These are phyloP conservation scores for Pterocles orientalis DNA, from an alignment of 2,113 vertebrate species.

Conservation along the genomic window DNA sequence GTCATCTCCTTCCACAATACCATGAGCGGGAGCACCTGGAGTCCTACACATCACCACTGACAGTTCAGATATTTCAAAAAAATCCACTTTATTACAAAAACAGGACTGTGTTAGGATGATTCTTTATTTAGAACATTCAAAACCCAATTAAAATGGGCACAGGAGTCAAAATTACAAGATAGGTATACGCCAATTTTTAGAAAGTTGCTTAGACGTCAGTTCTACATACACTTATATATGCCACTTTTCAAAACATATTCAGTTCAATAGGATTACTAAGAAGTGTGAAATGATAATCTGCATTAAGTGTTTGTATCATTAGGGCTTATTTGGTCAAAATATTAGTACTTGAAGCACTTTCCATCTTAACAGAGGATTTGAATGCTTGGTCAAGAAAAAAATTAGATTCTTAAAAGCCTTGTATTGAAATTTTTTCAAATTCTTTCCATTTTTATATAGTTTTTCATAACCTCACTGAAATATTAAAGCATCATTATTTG, in stretches of 20 bases:
- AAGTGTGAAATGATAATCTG: background rate
- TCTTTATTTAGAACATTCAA: slow-evolving; percentile 58
- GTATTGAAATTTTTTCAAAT: background rate
- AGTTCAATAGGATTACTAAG: background rate
- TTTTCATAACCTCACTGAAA: background rate
- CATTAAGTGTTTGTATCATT: background rate
- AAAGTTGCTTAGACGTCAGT: background rate
- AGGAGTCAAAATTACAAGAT: slow-evolving; percentile 9
- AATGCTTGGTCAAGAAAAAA: background rate
- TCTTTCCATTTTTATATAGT: background rate
- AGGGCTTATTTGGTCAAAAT: background rate
- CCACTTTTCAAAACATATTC: background rate
- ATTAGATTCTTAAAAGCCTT: background rate
- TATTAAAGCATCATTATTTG: background rate
- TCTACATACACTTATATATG: background rate
- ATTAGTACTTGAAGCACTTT: background rate
- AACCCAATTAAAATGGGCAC: slow-evolving; percentile 21
- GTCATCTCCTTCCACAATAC: slow-evolving; percentile 82
- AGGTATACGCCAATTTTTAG: background rate
- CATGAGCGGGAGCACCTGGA: slow-evolving; percentile 83
- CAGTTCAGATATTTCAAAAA: slow-evolving; percentile 79
- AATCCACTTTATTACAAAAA: slow-evolving; percentile 80
- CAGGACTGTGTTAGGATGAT: slow-evolving; percentile 68
- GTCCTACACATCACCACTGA: slow-evolving; percentile 89
- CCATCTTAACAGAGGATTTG: background rate